Evolutionary conservation across 2,888 invertebrate genomes (phyloP).

Genomic region (Kuschelorhynchus macadamiae): DNA sequence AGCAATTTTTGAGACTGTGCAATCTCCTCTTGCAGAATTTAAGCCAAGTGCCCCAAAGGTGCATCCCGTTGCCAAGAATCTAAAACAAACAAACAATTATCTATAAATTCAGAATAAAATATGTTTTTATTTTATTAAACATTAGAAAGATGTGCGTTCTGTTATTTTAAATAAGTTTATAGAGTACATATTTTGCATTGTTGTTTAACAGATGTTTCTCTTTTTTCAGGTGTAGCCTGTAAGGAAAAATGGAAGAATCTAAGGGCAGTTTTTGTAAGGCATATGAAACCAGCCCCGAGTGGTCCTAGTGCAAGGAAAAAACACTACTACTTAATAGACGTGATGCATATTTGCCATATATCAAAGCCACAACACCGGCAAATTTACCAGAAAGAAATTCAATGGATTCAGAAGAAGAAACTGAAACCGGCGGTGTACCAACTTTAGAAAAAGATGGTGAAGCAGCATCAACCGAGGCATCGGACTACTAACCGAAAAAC

Average conservation of each 20-base stretch:
- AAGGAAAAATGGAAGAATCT: conserved; percentile 42
- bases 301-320: conserved; percentile 29
- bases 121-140: too few species aligned
- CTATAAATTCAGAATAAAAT: too few species aligned
- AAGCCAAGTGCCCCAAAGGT: conserved; percentile 1
- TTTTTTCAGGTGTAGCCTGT: conserved; percentile 33
- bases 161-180: too few species aligned
- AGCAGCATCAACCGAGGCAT: not conserved
- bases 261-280: conserved; percentile 20
- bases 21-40: conserved; percentile 4
- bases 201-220: not conserved
- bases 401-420: conserved; percentile 6
- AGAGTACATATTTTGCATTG: too few species aligned
- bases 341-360: conserved; percentile 38
- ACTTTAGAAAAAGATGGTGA: not conserved
- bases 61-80: not conserved
- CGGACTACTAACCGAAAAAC: conserved; percentile 18
- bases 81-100: not conserved
- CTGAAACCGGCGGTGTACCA: not conserved
- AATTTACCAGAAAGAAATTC: conserved; percentile 24
- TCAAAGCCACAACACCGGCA: conserved; percentile 16
- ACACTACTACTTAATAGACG: conserved; percentile 28
- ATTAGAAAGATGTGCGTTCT: too few species aligned
- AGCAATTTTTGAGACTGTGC: conserved; percentile 2
- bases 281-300: conserved; percentile 33